Base-by-base conservation (phyloP, 1,140 invertebrate genomes). In the Leucophenga varia region DNA sequence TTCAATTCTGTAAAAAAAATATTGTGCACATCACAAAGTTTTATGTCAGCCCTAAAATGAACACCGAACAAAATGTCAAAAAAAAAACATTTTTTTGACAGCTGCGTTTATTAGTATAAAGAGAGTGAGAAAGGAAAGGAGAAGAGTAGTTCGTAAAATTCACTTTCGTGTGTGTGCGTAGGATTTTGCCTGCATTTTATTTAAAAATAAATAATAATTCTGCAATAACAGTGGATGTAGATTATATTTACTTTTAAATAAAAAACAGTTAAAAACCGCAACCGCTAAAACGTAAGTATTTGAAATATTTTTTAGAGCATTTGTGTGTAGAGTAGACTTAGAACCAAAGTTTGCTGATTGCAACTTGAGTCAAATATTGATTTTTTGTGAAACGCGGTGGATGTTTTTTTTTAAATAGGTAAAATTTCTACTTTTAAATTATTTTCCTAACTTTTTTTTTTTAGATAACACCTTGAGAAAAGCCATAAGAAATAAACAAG, bases 191-290 rank as follows among this genome's bases (percentile, higher is more conserved):
- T 72, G 69, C 54, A 67, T 69, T 72, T 72, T 72, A 72, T 72
- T 72, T 72, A 72, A 72, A 61, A 65, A 72, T 72, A 64, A 72
- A 72, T 72, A 68, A 67, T 67, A 68, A 67, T 68, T 61, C 44
- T 51, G 40, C 40, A 46, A 52, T 67, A 68, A 67, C n/a, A n/a
- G n/a, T 52, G 42, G 28, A 65, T 72, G 69, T 34, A 47, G 43
- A 52, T 47, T 47, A 44, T 39, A 72, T 72, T 72, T 72, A 72
- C 70, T 72, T 67, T 72, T 72, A 67, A 71, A 72, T 72, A 72
- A 72, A 72, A 72, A 67, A 59, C 69, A 72, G 69, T 59, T 48
- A 50, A 72, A 71, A 69, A 55, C 61, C 57, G 52, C 39, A 36
- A 7, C 32, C 10, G 49, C 50, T 59, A 42, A 60, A 47, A 35